Base-by-base conservation (phyloP, 2,888 invertebrate genomes). In the Dione juno region DNA sequence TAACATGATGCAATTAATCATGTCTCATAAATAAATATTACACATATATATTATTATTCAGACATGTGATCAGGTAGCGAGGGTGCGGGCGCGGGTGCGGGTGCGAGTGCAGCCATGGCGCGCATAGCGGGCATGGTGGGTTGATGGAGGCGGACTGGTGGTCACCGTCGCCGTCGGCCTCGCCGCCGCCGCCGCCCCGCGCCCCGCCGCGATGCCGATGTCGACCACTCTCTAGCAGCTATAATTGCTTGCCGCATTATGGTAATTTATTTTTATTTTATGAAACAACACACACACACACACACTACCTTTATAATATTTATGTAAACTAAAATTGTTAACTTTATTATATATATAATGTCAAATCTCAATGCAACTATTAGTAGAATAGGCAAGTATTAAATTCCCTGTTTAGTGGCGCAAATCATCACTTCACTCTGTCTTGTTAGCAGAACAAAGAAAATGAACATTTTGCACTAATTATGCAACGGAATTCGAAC, bases 171-270 rank as follows among this genome's bases (percentile, higher is more conserved):
- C 88, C 90, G 87, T 88, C 88, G 81, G 88, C 90, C 77, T 88
- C 90, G 87, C 90, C 90, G 88, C 89, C 90, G 87, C 90, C 89
- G 85, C 90, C 89, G 85, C 91, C 88, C 88, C 88, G 88, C 88
- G 87, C 88, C 81, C 88, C 86, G 70, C 83, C 86, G 80, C 84
- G 94, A 91, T 85, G 94, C 85, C 87, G 92, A 87, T 85, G 93
- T 89, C 80, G 91, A 78, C 85, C 88, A 76, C 84, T 88, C 77
- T 90, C 91, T 74, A 88, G 81, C 78, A 92, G 92, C 83, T 92
- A 93, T 84, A 90, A 81, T 76, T 92, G 91, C 80, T 82, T 93
- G 70, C 91, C 92, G 41, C 91, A 92, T 76, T 92, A 92, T 76
- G 92, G 91, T 89, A 76, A 78, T 77, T 73, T 19, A 10, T 10